These are phyloP conservation scores for Eclectus roratus DNA, from an alignment of 2,113 vertebrate genomes.

Conservation along the genomic window DNA sequence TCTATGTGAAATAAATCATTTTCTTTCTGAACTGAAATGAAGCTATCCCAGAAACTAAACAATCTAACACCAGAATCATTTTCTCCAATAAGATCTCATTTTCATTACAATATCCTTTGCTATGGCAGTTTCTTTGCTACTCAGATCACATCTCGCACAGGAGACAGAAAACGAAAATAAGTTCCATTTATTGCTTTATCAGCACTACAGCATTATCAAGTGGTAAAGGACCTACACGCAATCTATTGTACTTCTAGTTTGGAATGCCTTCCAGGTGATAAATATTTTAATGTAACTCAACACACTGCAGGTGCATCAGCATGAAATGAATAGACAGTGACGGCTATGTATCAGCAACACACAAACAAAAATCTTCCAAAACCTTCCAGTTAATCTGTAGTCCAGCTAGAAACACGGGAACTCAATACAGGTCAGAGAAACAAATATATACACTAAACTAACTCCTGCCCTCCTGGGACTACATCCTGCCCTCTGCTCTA, in stretches of 20 bases:
- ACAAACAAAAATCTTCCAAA: neutral
- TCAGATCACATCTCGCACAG: neutral
- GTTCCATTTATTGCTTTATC: neutral
- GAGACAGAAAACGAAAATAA: neutral
- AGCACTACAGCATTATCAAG: neutral
- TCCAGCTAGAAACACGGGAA: neutral
- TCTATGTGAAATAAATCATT: rapidly evolving
- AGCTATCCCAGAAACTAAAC: neutral
- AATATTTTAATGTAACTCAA: slow-evolving; percentile 17
- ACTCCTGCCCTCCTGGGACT: neutral
- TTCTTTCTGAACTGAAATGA: neutral
- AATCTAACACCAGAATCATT: neutral
- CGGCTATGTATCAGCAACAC: neutral
- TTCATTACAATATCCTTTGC: neutral
- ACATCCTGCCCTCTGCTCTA: neutral
- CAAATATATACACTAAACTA: neutral
- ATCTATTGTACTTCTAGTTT: neutral
- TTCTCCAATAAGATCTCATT: neutral
- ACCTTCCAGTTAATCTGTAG: neutral
- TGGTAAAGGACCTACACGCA: neutral
- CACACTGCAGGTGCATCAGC: neutral
- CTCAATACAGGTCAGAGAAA: neutral
- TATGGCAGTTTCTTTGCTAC: neutral
- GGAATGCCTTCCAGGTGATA: neutral
- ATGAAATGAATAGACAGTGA: neutral